Percentiles rank a stretch among this genome's conserved stretches.
Evolutionary conservation across 1,140 invertebrate genomes (phyloP).

Genomic region (Proctacanthus coquilletti): DNA sequence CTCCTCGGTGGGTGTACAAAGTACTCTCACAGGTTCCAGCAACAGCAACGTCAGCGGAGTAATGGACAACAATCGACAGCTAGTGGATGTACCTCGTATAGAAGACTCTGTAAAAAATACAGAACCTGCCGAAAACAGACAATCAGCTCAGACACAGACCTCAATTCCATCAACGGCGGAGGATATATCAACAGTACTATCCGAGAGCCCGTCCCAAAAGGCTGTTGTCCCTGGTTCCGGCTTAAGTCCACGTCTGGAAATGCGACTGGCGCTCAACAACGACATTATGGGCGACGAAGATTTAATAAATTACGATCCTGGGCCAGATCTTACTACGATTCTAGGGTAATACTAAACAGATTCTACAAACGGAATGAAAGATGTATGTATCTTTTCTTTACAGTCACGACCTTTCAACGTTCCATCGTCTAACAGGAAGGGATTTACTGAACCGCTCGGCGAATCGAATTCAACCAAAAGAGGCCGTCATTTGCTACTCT

Average conservation of each 20-base stretch:
- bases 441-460: slow-evolving; percentile 29
- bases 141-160: slow-evolving; percentile 9
- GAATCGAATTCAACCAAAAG: slow-evolving; percentile 30
- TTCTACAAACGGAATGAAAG: background rate
- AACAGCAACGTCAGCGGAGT: background rate
- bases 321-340: slow-evolving; percentile 31
- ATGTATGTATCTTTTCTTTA: background rate
- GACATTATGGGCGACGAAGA: slow-evolving; percentile 31
- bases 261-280: slow-evolving; percentile 38
- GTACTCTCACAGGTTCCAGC: background rate
- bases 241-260: slow-evolving; percentile 41
- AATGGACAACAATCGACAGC: no score
- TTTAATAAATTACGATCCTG: slow-evolving; percentile 31
- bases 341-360: slow-evolving; percentile 17
- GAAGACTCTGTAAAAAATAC: slow-evolving; percentile 13
- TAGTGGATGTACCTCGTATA: slow-evolving; percentile 14
- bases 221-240: slow-evolving; percentile 33
- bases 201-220: slow-evolving; percentile 34
- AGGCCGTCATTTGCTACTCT: slow-evolving; percentile 31
- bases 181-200: slow-evolving; percentile 24
- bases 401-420: slow-evolving; percentile 32
- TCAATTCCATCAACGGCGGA: slow-evolving; percentile 27
- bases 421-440: slow-evolving; percentile 30
- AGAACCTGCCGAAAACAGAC: slow-evolving; percentile 3
- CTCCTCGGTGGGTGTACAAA: slow-evolving; percentile 21